Conservation (phyloP, 1,140 invertebrate genomes). For the Leptonema lineaticorne region DNA sequence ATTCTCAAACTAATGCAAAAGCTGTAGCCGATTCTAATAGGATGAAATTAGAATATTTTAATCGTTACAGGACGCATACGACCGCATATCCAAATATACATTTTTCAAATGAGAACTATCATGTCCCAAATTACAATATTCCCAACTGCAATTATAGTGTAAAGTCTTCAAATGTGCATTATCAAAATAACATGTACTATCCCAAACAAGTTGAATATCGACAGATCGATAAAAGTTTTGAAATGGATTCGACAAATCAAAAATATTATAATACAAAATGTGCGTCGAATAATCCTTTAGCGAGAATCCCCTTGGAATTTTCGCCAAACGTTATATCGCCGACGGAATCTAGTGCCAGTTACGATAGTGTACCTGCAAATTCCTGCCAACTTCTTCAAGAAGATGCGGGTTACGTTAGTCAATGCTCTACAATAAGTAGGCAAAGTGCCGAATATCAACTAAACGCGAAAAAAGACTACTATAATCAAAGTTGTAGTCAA, state of each 20-base stretch:
- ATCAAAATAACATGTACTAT: constrained; percentile 15
- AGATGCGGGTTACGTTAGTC: constrained; percentile 55
- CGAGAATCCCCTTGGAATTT: constrained; percentile 49
- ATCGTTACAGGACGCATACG: constrained; percentile 20
- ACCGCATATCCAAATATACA: constrained; percentile 28
- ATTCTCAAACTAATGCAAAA: constrained; percentile 19
- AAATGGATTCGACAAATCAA: constrained; percentile 44
- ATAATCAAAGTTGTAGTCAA: constrained; percentile 6
- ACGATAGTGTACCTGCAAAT: constrained; percentile 46
- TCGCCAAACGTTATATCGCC: constrained; percentile 54
- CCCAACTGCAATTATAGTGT: constrained; percentile 24
- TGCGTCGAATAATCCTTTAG: constrained; percentile 44
- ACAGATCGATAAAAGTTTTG: constrained; percentile 23
- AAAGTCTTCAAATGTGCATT: constrained; percentile 27
- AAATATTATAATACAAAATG: constrained; percentile 42
- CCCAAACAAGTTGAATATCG: constrained; percentile 28
- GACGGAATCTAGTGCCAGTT: constrained; percentile 51
- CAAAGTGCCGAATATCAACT: constrained; percentile 49
- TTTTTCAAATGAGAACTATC: constrained; percentile 18
- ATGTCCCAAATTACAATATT: constrained; percentile 9
- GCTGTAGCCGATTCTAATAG: constrained; percentile 19
- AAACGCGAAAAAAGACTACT: constrained; percentile 1
- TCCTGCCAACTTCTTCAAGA: constrained; percentile 48
- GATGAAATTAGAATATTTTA: constrained; percentile 30
- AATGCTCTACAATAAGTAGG: constrained; percentile 51